These are phyloP conservation scores for Colaptes auratus DNA, from an alignment of 2,113 vertebrate genomes.

Conservation along the genomic window DNA sequence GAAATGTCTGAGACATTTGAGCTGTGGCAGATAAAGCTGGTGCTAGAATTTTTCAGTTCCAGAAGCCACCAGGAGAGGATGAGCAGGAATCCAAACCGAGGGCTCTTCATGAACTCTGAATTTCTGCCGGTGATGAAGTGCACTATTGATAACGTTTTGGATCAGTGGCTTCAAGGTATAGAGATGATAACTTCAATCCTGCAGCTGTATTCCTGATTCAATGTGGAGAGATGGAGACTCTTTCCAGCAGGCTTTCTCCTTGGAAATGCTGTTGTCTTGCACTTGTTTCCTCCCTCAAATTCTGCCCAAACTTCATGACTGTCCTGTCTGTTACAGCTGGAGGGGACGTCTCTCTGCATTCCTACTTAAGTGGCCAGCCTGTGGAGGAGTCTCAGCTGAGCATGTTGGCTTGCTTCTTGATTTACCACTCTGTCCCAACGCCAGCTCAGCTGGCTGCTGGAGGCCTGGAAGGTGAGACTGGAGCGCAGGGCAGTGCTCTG, in stretches of 20 bases:
- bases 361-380: conserved; percentile 84
- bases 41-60: conserved; percentile 91
- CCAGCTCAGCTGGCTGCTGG: conserved; percentile 77
- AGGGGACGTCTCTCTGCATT: conserved; percentile 77
- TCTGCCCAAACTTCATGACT: neutral
- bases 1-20: conserved; percentile 88
- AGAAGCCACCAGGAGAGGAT: conserved; percentile 81
- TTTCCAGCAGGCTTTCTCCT: neutral
- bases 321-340: conserved; percentile 74
- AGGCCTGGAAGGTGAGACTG: conserved; percentile 84
- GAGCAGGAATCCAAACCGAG: conserved; percentile 69
- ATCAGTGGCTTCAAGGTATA: conserved; percentile 90
- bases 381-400: conserved; percentile 72
- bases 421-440: conserved; percentile 89
- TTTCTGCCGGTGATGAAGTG: conserved; percentile 95
- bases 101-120: conserved; percentile 90
- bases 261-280: neutral
- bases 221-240: neutral
- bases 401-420: conserved; percentile 90
- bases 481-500: neutral
- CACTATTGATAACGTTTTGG: conserved; percentile 85
- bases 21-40: conserved; percentile 94
- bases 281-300: neutral
- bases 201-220: accelerated
- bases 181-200: neutral